Percentiles rank a stretch among this genome's conserved stretches.
Conservation (phyloP, 92 coral and sea anemone species). For the Phenganax stokvisi region DNA sequence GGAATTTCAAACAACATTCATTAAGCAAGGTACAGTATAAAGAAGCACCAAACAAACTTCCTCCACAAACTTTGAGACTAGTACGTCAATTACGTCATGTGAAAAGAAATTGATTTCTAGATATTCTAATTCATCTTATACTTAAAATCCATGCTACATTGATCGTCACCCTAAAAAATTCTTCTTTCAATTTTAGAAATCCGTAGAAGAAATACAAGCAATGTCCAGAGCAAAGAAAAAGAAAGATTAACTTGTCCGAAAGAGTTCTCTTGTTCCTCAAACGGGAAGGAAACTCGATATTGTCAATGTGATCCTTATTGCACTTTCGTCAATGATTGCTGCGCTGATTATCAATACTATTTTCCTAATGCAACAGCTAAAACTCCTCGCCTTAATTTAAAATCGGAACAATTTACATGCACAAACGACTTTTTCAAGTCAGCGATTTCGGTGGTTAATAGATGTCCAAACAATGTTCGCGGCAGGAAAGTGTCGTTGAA, state of each 20-base stretch:
- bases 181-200: slow-evolving; percentile 8
- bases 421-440: background rate
- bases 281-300: background rate
- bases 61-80: background rate
- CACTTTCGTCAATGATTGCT: slow-evolving; percentile 1
- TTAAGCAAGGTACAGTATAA: background rate
- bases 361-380: background rate
- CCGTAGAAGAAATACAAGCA: background rate
- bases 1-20: background rate
- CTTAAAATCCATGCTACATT: background rate
- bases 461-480: background rate
- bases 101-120: background rate
- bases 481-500: background rate
- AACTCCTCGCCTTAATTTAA: background rate
- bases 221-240: background rate
- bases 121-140: background rate
- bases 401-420: background rate
- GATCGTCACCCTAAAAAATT: background rate
- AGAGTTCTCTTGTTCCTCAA: background rate
- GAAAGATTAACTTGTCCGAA: background rate
- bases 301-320: background rate
- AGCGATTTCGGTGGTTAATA: background rate
- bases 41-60: background rate
- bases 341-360: background rate
- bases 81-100: background rate